Base-by-base conservation (phyloP, 2,113 vertebrate species). In the Neogale vison region DNA sequence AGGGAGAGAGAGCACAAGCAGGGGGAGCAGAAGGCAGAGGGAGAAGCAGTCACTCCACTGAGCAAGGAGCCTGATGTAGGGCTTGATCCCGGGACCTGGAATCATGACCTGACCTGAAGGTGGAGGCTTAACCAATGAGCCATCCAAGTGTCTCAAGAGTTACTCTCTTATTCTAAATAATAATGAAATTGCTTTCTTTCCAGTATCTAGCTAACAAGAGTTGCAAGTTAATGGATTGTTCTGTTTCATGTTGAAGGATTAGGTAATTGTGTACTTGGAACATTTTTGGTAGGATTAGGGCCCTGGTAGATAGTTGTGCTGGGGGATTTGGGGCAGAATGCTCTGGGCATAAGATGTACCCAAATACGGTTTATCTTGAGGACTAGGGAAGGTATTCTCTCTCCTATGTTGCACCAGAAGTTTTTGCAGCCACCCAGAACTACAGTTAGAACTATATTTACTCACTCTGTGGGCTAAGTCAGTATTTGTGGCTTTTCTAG, bases 161-260 rank as follows among this genome's bases (percentile, higher is more conserved):
- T 88, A 31, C 10, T 69, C 5, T 34, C 23, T 90, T 74, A 47
- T 23, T 87, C 3, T 61, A 79, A 57, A 42, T 77, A 94, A 69
- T 39, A 31, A 81, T 76, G 50, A 57, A 85, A 85, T 85, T 21
- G 24, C 61, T 96, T 94, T 89, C 69, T 93, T 88, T 80, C 39
- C 3, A 85, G 23, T 67, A 59, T 92, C 18, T 74, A 79, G 52
- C 36, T 67, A 87, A 84, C 5, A 29, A 59, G 39, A 80, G 31
- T 72, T 95, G 36, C 31, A 93, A 36, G 59, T 85, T 81, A 74
- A 88, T 85, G 91, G 65, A 88, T 4, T 42, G 15, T 63, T 90
- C 80, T 52, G 6, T 57, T 84, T 76, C 13, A 45, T 86, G 79
- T 47, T 83, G 59, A 90, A 7, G 12, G 63, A 88, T 59, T 87